These are phyloP conservation scores for Phylloscopus trochilus DNA, from an alignment of 2,113 vertebrate genomes.

Conservation along the genomic window DNA sequence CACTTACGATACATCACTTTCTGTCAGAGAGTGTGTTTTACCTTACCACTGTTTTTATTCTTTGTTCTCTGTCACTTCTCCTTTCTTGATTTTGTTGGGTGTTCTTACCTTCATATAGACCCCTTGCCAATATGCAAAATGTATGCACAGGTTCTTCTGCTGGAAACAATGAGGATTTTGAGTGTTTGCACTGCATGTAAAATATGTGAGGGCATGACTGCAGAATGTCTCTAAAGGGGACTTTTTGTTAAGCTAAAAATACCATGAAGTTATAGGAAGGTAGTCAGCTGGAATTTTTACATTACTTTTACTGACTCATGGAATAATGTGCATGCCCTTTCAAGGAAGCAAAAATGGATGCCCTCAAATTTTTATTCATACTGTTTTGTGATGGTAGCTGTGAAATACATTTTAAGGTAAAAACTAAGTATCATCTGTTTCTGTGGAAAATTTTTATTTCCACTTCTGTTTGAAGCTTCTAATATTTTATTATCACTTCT, in stretches of 20 bases:
- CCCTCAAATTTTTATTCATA: not conserved
- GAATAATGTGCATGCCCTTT: not conserved
- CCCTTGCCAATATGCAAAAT: not conserved
- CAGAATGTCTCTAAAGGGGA: not conserved
- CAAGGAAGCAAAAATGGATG: not conserved
- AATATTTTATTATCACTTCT: not conserved
- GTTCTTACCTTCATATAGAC: not conserved
- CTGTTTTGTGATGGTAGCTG: not conserved
- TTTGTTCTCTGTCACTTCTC: not conserved
- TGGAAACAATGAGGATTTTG: not conserved
- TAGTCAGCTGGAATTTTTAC: constrained; percentile 29
- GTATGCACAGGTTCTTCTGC: not conserved
- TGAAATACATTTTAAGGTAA: not conserved
- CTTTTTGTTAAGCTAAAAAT: constrained; percentile 6
- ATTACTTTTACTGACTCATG: not conserved
- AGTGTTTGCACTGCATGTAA: not conserved
- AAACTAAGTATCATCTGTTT: not conserved
- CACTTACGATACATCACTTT: not conserved
- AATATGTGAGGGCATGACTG: not conserved
- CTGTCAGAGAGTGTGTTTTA: not conserved
- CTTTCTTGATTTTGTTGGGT: not conserved
- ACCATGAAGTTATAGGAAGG: not conserved
- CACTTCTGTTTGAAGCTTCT: not conserved
- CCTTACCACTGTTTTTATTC: not conserved
- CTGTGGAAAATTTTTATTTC: not conserved